Base-by-base conservation (phyloP, 2,113 vertebrate genomes). In the Cyprinodon brontotheroides region DNA sequence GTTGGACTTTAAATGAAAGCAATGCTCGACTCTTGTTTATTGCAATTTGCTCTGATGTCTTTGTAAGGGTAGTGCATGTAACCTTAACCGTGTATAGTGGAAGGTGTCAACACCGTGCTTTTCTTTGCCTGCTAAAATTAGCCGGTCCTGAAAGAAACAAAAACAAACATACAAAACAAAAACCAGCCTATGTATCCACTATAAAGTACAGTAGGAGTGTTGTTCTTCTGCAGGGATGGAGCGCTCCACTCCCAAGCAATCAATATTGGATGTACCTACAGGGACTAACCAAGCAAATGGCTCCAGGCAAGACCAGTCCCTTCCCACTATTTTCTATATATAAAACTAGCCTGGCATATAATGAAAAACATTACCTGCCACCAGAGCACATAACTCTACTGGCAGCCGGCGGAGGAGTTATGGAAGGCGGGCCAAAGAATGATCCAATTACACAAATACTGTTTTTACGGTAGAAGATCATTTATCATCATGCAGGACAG, bases 391-490 rank as follows among this genome's bases (percentile, higher is more conserved):
- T 91, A 90, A 91, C 86, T 88, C 86, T 68, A 85, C 75, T 75
- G 68, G 83, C 87, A 81, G 78, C 78, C 86, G 80, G 86, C 66
- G 40, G 82, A 84, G 82, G 86, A 88, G 86, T 85, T 91, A 88
- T 86, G 78, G 82, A 84, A 78, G 63, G 75, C 13, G 15, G 80
- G 77, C 82, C 79, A 59, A 75, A 89, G 88, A 90, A 92, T 83
- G 88, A 92, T 91, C 89, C 87, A 93, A 92, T 92, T 92, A 92
- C 88, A 92, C 84, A 89, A 92, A 92, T 84, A 89, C 77, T 89
- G 74, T 86, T 90, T 90, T 92, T 86, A 84, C 83, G 74, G 36
- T 1, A 1, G 68, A 84, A 77, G 65, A 65, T 73, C 87, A 70
- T 90, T 87, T 80, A 86, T 91, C 90, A 89, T 14, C 0, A 39